A percentile compares a stretch with the other conserved stretches of the same genome.
These are phyloP conservation scores for Drosophila lutescens DNA, from an alignment of 2,888 invertebrate genomes.

Conservation along the genomic window DNA sequence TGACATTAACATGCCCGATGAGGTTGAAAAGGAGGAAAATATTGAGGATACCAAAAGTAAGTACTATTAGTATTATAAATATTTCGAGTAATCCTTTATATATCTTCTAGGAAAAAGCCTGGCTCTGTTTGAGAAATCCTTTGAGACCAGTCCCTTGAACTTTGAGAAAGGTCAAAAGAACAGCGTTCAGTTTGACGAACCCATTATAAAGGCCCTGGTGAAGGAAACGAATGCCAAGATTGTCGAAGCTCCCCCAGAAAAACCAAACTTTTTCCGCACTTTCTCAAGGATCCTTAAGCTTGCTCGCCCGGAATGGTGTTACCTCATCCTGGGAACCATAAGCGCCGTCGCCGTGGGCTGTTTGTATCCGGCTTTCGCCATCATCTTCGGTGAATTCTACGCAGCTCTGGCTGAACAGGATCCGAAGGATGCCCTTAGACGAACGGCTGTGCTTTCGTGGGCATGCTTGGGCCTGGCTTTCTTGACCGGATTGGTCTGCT, in stretches of 20 bases:
- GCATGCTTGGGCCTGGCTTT: constrained; percentile 88
- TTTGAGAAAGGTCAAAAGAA: constrained; percentile 82
- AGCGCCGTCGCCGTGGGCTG: constrained; percentile 89
- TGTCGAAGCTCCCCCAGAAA: constrained; percentile 59
- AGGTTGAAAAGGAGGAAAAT: constrained; percentile 60
- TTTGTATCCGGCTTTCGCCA: constrained; percentile 90
- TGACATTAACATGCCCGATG: constrained; percentile 74
- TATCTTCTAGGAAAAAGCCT: constrained; percentile 74
- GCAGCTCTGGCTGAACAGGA: constrained; percentile 88
- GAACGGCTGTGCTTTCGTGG: constrained; percentile 87
- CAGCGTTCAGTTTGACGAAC: constrained; percentile 77
- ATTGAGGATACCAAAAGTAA: constrained; percentile 76
- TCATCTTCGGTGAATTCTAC: constrained; percentile 91
- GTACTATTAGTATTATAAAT: background rate
- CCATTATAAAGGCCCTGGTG: constrained; percentile 43
- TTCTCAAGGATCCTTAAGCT: constrained; percentile 87
- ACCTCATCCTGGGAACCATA: constrained; percentile 87
- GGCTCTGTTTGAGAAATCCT: constrained; percentile 82
- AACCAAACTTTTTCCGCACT: constrained; percentile 77
- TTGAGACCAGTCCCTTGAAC: constrained; percentile 81
- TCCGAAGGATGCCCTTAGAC: constrained; percentile 85
- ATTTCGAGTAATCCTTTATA: background rate
- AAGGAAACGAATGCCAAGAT: constrained; percentile 57
- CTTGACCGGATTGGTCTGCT: constrained; percentile 88
- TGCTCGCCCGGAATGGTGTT: constrained; percentile 89